Evolutionary conservation across 2,888 invertebrate genomes (phyloP), one percentile per base, ranked within the genome.

Genomic region (Labia minor): DNA sequence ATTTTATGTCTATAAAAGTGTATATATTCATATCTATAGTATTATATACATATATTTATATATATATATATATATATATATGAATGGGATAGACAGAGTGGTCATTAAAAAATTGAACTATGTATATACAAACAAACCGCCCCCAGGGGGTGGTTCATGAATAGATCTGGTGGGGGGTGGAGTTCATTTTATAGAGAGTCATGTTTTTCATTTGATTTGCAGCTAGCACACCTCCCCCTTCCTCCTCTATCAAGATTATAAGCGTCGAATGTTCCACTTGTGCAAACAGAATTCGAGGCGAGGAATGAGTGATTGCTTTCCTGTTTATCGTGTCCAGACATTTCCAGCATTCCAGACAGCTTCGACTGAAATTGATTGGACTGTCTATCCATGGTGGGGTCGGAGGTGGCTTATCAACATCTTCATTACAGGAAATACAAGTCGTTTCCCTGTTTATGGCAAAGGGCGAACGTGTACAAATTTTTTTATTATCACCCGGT

Each of bases 241-340:
- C n/a, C n/a, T 26, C 26, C 26, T 8, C 26, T 3, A 4, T 49
- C 49, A 49, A 49, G 8, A 49, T 49, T 49, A 49, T 10, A 49
- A 49, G 26, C 8, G 8, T 3, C 3, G 6, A n/a, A 4, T 49
- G 49, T 49, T 49, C 16, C 3, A 49, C 8, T 49, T 49, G 49
- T 49, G 49, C 49, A 49, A 49, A 49, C 49, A 49, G 14, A 49
- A 49, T 3, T 8, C 3, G 26, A 26, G 26, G 26, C 26, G 26
- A 26, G 26, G 26, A 8, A 16, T 49, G 49, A 49, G 49, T 49
- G 49, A 49, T 49, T 49, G 49, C 49, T 49, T 16, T 11, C 49
- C 26, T 49, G 49, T 49, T 49, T 49, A 49, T 49, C 49, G n/a
- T 49, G 49, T 49, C 49, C 49, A 49, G 49, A 49, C 49, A 49